Base-by-base conservation (phyloP, 1,140 invertebrate genomes). In the Cotesia typhae region DNA sequence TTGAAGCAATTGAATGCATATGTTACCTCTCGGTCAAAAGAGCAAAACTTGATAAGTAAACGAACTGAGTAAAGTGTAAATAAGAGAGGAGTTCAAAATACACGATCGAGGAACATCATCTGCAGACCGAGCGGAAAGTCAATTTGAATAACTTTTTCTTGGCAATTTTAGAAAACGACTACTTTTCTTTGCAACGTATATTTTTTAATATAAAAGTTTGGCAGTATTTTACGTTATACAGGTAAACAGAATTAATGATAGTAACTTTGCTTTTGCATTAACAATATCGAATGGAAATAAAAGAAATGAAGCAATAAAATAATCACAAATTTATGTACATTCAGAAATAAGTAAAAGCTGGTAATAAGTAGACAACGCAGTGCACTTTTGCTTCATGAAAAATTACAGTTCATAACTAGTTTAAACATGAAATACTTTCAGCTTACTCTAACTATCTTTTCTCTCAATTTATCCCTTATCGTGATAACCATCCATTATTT, bases 1-100 rank as follows among this genome's bases (percentile, higher is more conserved):
- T 79, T 70, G 75, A 55, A 76, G 76, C 77, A 75, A 77, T 79
- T 77, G 71, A 74, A 53, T 73, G 76, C 79, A 79, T 78, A 78
- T 81, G 78, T 79, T 78, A 75, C 77, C 74, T 41, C 53, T 60
- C 51, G 74, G 77, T 73, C 64, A 71, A 67, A 59, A 60, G 35
- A 66, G 55, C 61, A n/a, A 67, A 69, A 64, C 67, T 66, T 36
- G 47, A 38, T 35, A 36, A 53, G 20, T 10, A 64, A 51, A 60
- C 59, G 55, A 69, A 14, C 51, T 41, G 69, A 68, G 36, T 60
- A 37, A 38, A 60, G 20, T 1, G n/a, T 67, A 36, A 66, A 72
- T 47, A 67, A 14, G 14, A 14, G 37, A 20, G 61, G 55, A 66
- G 60, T 51, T 14, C n/a, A 52, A 67, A n/a, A 67, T 57, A 9